Conservation (phyloP, 1,140 invertebrate genomes). For the Ips typographus region DNA sequence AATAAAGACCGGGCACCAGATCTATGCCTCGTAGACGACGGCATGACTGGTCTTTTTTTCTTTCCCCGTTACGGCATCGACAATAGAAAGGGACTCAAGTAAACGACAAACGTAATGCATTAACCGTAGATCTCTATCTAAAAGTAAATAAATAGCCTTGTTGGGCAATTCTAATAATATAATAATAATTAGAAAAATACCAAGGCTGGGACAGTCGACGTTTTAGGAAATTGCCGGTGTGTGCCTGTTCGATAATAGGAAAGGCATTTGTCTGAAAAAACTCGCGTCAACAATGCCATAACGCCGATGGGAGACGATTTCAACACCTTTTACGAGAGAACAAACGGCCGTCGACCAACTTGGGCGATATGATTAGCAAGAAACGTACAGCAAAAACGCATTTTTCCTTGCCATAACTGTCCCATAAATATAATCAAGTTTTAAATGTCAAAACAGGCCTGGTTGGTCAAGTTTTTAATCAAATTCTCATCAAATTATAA, state of each 20-base stretch:
- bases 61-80: neutral
- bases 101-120: slow-evolving; percentile 1
- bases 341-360: neutral
- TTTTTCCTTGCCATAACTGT: neutral
- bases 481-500: too few species aligned
- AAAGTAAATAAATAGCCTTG: slow-evolving; percentile 2
- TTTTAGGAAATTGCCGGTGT: slow-evolving; percentile 1
- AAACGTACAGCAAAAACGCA: neutral
- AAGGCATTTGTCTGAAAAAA: neutral
- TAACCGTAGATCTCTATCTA: slow-evolving; percentile 3
- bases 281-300: slow-evolving; percentile 3
- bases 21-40: slow-evolving; percentile 1
- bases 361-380: neutral
- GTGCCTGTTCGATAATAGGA: neutral
- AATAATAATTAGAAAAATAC: slow-evolving; percentile 2
- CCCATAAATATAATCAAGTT: neutral
- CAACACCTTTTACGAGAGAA: neutral
- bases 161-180: slow-evolving; percentile 2
- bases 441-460: too few species aligned
- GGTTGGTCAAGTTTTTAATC: too few species aligned
- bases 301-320: slow-evolving; percentile 2
- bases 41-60: neutral
- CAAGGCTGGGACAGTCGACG: neutral
- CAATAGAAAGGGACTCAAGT: neutral
- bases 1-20: neutral